Percentiles rank a stretch among this genome's conserved stretches.
phyloP scores from a whole-genome alignment of 2,113 vertebrate species.

The Megaceryle maxima region DNA sequence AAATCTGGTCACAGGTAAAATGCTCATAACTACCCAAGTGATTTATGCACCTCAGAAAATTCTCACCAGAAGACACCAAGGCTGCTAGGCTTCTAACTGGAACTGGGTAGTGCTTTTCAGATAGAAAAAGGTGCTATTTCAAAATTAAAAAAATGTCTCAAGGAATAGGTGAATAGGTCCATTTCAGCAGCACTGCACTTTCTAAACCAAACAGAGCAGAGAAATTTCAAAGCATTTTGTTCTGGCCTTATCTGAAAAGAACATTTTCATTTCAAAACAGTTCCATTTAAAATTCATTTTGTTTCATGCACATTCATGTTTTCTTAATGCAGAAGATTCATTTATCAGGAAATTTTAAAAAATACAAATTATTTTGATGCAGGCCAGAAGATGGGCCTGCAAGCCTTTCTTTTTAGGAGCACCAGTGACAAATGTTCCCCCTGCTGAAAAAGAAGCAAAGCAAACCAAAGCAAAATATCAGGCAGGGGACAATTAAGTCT shows the following conservation, averaged over 20 bases:
- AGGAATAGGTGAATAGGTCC: neutral
- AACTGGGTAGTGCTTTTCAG: neutral
- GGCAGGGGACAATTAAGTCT: neutral
- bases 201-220: neutral
- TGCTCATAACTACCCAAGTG: neutral
- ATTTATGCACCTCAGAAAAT: constrained; percentile 16
- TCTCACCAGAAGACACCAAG: neutral
- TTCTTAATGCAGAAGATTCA: neutral
- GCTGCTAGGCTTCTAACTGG: neutral
- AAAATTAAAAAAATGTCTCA: neutral
- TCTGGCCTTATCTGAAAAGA: neutral
- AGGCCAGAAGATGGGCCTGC: neutral
- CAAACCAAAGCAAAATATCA: neutral
- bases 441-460: neutral
- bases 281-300: neutral
- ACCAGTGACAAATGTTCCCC: neutral
- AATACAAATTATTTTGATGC: neutral
- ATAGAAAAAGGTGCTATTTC: neutral
- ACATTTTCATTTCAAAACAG: neutral
- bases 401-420: neutral
- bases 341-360: neutral
- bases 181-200: neutral
- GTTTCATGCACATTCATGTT: neutral
- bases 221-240: neutral
- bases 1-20: neutral